Evolutionary conservation across 2,113 vertebrate species (phyloP), one percentile per base, ranked within the genome.

Genomic region (Heterotilapia buettikoferi): DNA sequence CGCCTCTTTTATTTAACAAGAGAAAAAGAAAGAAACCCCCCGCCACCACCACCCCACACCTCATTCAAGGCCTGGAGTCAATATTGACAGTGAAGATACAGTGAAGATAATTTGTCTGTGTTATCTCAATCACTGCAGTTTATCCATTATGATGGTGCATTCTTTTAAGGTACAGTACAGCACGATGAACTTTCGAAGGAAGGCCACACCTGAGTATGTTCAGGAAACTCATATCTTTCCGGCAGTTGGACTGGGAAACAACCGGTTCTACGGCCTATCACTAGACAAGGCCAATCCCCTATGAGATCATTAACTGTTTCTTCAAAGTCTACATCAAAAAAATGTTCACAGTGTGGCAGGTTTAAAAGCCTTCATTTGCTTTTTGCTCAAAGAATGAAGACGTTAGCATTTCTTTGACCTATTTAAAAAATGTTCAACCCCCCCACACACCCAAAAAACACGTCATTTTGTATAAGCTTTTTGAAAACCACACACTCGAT

Each of bases 191-290:
- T 89, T 88, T 88, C 6, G 53, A 82, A 88, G 94, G 88, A 93
- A 92, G 84, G 94, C 92, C 92, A 95, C 93, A 96, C 94, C 95
- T 96, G 92, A 87, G 31, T 84, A 87, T 19, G 7, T 88, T 89
- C 91, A 93, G 94, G 91, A 96, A 95, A 92, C 92, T 90, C 82
- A 84, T 84, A 92, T 87, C 91, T 95, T 89, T 86, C 89, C 43
- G 78, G 61, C 90, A 90, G 90, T 85, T 91, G 68, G 66, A 89
- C 73, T 84, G 12, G 78, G 88, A 93, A 92, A 92, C 90, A 93
- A 95, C 91, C 90, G 87, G 91, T 94, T 95, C 43, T 80, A 66
- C 92, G 7, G 90, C 87, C 50, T 89, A 29, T 83, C 47, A 86
- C 68, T 7, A 8, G 6, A 88, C 38, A 80, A 85, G 18, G 88